Base-by-base conservation (phyloP, 2,797 vertebrate species). In the Nyctibius grandis region DNA sequence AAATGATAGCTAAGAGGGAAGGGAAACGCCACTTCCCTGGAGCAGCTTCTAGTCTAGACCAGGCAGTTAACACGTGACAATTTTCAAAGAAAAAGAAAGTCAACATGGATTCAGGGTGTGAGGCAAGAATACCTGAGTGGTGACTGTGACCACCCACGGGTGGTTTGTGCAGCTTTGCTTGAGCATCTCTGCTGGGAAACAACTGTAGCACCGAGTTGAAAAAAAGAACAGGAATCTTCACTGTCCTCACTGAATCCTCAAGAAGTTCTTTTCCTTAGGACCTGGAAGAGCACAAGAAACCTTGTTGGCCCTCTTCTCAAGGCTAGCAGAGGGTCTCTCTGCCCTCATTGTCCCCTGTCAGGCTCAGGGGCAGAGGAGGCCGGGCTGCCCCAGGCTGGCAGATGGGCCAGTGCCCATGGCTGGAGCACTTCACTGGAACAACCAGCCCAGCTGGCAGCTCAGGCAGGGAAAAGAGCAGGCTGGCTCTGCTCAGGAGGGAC, bases 21-120 rank as follows among this genome's bases (percentile, higher is more conserved):
- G 18, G 74, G 47, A 89, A 73, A 50, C 0, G 0, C 23, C 12
- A 15, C 45, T 57, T 50, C 8, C 34, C 19, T 9, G 4, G 34
- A 23, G 31, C 21, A 19, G 29, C 54, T 85, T 92, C 61, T 86
- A 45, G 36, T 28, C 20, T 81, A 81, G 20, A 51, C 25, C 21
- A 50, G 69, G 34, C 45, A 78, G 25, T 72, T 89, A 19, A n/a
- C 50, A 40, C 7, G 5, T 54, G 44, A 68, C 34, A 56, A 33
- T 33, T 78, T 90, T 84, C 25, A 81, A 69, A 77, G 60, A 51
- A 42, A 48, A 83, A 72, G 15, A 42, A 76, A 60, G 40, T 51
- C 57, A 68, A 56, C 18, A 17, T 28, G 42, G 40, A 33, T 57
- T 91, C 42, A n/a, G 36, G 8, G 29, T 61, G 34, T 51, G 60